Evolutionary conservation across 2,888 invertebrate species (phyloP).

Genomic region (Vandiemenella viatica): DNA sequence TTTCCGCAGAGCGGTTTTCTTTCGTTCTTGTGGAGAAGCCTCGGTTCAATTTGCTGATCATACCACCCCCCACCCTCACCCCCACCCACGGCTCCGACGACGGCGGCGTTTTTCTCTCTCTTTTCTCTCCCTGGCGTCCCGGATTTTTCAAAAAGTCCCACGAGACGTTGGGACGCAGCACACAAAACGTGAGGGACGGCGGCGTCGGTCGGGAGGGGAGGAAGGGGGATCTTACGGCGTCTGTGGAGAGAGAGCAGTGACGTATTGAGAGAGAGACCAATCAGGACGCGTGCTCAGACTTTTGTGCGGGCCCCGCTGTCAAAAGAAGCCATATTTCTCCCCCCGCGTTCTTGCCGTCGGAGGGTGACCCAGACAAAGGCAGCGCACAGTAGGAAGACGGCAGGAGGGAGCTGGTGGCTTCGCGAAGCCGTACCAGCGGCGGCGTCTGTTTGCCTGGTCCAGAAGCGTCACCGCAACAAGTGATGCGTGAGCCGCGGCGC

Average conservation of each 20-base stretch:
- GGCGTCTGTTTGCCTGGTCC: too few species aligned
- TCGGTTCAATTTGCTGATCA: slow-evolving; percentile 10
- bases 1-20: background rate
- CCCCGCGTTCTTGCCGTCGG: background rate
- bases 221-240: slow-evolving; percentile 1
- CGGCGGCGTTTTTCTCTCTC: slow-evolving; percentile 4
- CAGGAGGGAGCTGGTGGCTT: background rate
- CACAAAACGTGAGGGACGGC: slow-evolving; percentile 1
- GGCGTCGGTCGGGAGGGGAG: slow-evolving; percentile 4
- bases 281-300: slow-evolving; percentile 9
- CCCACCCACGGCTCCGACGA: slow-evolving; percentile 1
- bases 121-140: too few species aligned
- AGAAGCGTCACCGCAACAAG: background rate
- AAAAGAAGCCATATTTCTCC: slow-evolving; percentile 13
- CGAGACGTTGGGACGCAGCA: slow-evolving; percentile 5
- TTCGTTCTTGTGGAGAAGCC: background rate
- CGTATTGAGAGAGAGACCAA: slow-evolving; percentile 13
- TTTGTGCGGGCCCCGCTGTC: slow-evolving; percentile 2
- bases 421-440: background rate
- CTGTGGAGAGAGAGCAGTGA: slow-evolving; percentile 7
- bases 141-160: slow-evolving; percentile 15
- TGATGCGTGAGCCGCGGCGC: background rate
- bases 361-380: too few species aligned
- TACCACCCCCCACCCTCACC: background rate
- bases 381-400: background rate